Percentiles rank a stretch among this genome's conserved stretches.
Conservation (phyloP, 2,113 vertebrate species). For the Esox niger region DNA sequence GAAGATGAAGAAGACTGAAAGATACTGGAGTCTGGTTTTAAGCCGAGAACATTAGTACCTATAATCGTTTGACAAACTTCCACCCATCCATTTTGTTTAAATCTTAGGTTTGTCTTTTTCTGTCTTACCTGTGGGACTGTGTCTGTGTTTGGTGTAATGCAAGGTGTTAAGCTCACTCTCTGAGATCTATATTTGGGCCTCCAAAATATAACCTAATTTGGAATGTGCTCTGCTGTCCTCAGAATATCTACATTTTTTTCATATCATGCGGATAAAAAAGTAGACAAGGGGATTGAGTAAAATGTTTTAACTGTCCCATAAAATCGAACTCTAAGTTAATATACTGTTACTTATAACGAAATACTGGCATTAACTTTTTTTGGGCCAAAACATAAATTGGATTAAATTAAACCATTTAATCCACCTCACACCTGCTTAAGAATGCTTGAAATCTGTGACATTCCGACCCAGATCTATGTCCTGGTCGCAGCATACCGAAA, state of each 20-base stretch:
- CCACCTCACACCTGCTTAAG: not conserved
- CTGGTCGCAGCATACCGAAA: no score
- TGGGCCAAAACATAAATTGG: not conserved
- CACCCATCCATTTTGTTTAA: not conserved
- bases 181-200: conserved; percentile 44
- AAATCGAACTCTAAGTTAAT: no score
- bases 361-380: no score
- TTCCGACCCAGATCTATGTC: no score
- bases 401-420: not conserved
- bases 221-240: not conserved
- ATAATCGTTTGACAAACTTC: not conserved
- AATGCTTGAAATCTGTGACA: no score
- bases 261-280: not conserved
- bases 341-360: no score
- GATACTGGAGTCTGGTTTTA: no score
- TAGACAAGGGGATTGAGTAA: no score
- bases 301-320: no score
- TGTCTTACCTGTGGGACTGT: not conserved
- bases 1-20: conserved; percentile 66
- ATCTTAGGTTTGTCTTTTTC: conserved; percentile 2
- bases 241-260: not conserved
- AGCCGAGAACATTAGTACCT: not conserved
- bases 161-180: conserved; percentile 17
- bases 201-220: conserved; percentile 12
- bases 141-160: conserved; percentile 8